These are phyloP conservation scores for Apomyelois bistriatella DNA, from an alignment of 2,888 invertebrate species.

Conservation along the genomic window DNA sequence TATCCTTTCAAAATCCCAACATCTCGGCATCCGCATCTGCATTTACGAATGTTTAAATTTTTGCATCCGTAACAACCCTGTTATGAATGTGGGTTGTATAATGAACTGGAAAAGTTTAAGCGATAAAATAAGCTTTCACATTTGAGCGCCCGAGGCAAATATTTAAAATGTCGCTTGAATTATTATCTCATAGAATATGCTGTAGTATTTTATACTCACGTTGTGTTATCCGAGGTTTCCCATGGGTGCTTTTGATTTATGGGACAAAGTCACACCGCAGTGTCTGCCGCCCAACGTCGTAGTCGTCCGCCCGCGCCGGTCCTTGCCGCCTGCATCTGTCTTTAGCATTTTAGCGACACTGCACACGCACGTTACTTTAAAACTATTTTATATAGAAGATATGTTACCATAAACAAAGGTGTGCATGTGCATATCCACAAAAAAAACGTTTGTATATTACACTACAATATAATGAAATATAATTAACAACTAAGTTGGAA, in stretches of 20 bases:
- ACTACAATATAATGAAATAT: too few species aligned
- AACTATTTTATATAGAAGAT: background rate
- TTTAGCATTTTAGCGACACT: conserved; percentile 60
- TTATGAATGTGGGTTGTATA: background rate
- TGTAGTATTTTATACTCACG: conserved; percentile 54
- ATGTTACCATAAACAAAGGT: too few species aligned
- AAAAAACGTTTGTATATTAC: too few species aligned
- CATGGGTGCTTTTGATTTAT: conserved; percentile 74
- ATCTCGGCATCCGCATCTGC: too few species aligned
- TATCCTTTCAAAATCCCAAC: too few species aligned
- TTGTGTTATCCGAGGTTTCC: conserved; percentile 54
- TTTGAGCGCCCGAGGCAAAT: conserved; percentile 14
- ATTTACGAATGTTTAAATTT: too few species aligned
- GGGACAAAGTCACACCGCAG: conserved; percentile 59
- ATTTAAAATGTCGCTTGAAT: conserved; percentile 33
- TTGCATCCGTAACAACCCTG: too few species aligned
- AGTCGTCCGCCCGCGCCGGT: conserved; percentile 27
- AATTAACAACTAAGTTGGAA: too few species aligned
- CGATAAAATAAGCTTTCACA: conserved; percentile 1
- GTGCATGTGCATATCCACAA: too few species aligned
- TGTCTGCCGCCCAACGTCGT: conserved; percentile 37
- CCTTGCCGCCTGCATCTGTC: conserved; percentile 37
- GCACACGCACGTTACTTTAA: conserved; percentile 32
- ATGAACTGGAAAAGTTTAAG: background rate
- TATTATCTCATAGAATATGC: conserved; percentile 41